Base-by-base conservation (phyloP, 2,113 vertebrate species). In the Zosterops borbonicus region DNA sequence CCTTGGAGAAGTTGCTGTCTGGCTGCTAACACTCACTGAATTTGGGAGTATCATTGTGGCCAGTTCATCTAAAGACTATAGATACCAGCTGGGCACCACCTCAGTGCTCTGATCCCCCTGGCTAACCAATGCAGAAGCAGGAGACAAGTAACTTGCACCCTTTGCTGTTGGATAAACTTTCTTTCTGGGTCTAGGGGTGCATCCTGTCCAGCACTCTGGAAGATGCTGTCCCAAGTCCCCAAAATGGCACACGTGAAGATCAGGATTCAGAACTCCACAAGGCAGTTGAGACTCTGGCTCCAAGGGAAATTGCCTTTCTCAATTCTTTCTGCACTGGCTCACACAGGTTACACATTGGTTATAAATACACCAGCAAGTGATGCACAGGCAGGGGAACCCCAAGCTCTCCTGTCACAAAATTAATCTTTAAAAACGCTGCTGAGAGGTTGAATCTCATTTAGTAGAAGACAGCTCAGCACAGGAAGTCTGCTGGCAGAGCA, bases 61-160 rank as follows among this genome's bases (percentile, higher is more conserved):
- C 58, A n/a, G 18, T 20, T 47, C 27, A 27, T 14, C 46, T 58
- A 11, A 46, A 37, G 39, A 19, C 13, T 2, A 2, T 0, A 0
- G 62, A 15, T 1, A 6, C 23, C 44, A 21, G 33, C 68, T 18
- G 12, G 62, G 22, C 58, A 67, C 44, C 67, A 29, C 65, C 76
- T 58, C 50, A 24, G 49, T 13, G 58, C 60, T 46, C 63, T 27
- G 37, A 39, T 47, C 22, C 42, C 39, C 22, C 58, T 5, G 0
- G 62, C 25, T 37, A 42, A 52, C 24, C 11, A 9, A 70, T 10
- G 14, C 78, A 89, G 73, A 67, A 67, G 52, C 52, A 58, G 39
- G n/a, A 79, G 6, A 49, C 12, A 15, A 47, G 10, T 5, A 5
- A 62, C 35, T 49, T 17, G 5, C 20, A 16, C 8, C 31, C 21